phyloP scores from a whole-genome alignment of 2,797 vertebrate genomes.

The Tauraco hartlaubi region DNA sequence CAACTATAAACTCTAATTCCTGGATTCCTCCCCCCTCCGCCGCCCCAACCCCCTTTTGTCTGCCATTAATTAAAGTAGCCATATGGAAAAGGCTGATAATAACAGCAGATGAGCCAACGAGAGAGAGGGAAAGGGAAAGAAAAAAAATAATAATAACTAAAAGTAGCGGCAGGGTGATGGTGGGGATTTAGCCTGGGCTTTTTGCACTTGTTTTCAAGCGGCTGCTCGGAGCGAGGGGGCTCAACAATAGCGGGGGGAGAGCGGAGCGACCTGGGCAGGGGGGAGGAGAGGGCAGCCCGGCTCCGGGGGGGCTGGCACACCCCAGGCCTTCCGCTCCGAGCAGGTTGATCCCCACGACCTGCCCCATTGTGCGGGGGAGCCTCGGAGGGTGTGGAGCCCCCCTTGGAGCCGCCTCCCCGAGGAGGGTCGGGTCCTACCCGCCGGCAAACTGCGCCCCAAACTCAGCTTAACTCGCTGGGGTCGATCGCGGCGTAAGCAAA shows the following conservation, averaged over 20 bases:
- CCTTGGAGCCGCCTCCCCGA: neutral
- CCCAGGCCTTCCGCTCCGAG: neutral
- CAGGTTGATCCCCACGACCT: neutral
- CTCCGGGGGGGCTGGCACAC: neutral
- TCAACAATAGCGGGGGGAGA: constrained; percentile 7
- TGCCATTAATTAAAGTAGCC: constrained; percentile 85
- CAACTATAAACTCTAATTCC: constrained; percentile 78
- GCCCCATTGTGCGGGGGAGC: neutral
- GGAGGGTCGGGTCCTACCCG: neutral
- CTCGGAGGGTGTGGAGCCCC: neutral
- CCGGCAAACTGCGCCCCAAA: neutral
- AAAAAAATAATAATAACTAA: constrained; percentile 6
- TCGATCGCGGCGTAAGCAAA: neutral
- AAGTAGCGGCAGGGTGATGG: constrained; percentile 11
- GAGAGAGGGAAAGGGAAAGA: neutral
- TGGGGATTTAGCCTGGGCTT: neutral
- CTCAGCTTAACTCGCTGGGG: neutral
- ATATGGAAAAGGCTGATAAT: constrained; percentile 82
- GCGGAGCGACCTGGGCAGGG: neutral
- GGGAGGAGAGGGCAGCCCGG: neutral
- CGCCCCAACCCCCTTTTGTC: constrained; percentile 78
- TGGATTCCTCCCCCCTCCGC: constrained; percentile 37
- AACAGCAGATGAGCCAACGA: constrained; percentile 71
- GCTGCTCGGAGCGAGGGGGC: neutral
- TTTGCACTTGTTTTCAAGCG: neutral